Base-by-base conservation (phyloP, 1,140 invertebrate genomes). In the Carposina sasakii region DNA sequence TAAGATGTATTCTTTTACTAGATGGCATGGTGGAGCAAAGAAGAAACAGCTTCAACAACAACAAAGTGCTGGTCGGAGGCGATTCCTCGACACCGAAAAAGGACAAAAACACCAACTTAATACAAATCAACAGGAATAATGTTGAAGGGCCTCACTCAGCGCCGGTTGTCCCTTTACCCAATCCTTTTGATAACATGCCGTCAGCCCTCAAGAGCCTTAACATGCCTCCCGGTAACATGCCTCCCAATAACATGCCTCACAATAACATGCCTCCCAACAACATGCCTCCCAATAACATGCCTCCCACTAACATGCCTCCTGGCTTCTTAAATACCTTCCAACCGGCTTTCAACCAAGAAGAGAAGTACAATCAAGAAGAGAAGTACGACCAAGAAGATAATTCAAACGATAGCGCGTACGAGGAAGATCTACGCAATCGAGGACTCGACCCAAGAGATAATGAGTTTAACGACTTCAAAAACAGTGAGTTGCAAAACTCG, bases 11-110 rank as follows among this genome's bases (percentile, higher is more conserved):
- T 54, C 46, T 33, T 6, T 48, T 76, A 70, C 24, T 71, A 81
- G 74, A 76, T 59, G 68, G 60, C 20, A 64, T 76, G 65, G 79
- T 44, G 5, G 58, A 69, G 12, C 46, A 60, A n/a, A 26, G 63
- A 6, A 42, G 75, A 2, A 65, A 70, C 54, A 71, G 67, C 26
- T 79, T 76, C 58, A 81, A 78, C 61, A 83, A 84, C 52, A 84
- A 84, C 56, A 81, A 81, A 55, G 81, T 84, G 0, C 28, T 84
- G 10, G 81, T 84, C 1, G 81, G 81, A 8, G 81, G 77, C 1
- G 67, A 78, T 30, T 71, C 75, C 17, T 71, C 64, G 1, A 53
- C 46, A 0, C 64, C 57, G 21, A 63, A 64, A 15, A 61, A 54
- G 2, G 70, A 71, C 1, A 50, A 60, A 3, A 71, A 60, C 44